These are phyloP conservation scores for Enoplosus armatus DNA, from an alignment of 2,797 vertebrate species.

Conservation along the genomic window DNA sequence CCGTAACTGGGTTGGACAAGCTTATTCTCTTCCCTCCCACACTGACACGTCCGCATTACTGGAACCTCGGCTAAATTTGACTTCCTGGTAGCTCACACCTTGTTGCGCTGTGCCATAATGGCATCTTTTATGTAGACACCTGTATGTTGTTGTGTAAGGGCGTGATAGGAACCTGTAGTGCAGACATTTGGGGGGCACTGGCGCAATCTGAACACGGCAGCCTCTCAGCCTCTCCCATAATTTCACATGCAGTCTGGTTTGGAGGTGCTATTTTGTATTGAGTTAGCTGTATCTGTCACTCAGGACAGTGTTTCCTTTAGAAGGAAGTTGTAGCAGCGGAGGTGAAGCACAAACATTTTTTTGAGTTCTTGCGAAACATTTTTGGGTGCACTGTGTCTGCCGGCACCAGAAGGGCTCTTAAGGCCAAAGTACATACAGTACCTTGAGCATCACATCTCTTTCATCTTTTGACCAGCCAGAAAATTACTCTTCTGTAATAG, in stretches of 20 bases:
- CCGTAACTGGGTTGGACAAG: constrained; percentile 28
- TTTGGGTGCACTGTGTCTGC: no score
- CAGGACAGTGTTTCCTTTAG: no score
- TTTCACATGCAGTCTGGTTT: neutral
- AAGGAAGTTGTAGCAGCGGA: no score
- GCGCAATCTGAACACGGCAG: neutral
- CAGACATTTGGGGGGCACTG: neutral
- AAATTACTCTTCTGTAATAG: neutral
- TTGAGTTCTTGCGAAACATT: no score
- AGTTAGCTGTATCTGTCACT: neutral
- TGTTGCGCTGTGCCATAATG: neutral
- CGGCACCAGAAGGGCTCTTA: no score
- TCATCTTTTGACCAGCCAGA: no score
- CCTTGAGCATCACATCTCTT: no score
- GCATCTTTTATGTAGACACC: neutral
- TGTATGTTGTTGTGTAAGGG: neutral
- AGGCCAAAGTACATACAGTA: no score
- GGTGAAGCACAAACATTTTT: no score
- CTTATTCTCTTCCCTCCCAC: constrained; percentile 29
- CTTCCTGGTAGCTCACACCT: constrained; percentile 28
- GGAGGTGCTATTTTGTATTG: neutral
- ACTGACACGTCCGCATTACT: constrained; percentile 13
- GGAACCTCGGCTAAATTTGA: constrained; percentile 16
- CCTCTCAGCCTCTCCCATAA: neutral
- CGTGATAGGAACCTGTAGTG: neutral